Base-by-base conservation (phyloP, 2,888 invertebrate genomes). In the Plebejus melissa region DNA sequence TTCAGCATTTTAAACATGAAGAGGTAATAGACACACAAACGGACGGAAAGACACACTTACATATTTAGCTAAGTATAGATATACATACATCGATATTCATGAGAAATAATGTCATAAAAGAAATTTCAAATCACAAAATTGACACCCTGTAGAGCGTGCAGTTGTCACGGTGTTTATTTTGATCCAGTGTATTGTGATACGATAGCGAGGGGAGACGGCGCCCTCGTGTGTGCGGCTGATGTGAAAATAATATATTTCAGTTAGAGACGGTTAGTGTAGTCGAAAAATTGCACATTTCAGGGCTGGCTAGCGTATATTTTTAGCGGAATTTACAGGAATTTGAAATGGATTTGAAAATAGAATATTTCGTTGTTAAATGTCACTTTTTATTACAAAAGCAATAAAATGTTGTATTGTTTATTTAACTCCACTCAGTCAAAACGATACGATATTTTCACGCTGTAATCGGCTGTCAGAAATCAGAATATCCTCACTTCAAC, bases 151-250 rank as follows among this genome's bases (percentile, higher is more conserved):
- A 72, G 22, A 71, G 13, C 71, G 22, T 41, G 41, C 72, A 72
- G 54, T 72, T 72, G 54, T 72, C 72, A 72, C 28, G 72, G 50
- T 72, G 72, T 72, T 72, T 72, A 71, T 75, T 75, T 70, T 69
- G 69, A 75, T 75, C 69, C 75, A 16, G 41, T 57, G 57, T 74
- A 74, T 69, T 75, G 69, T 70, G 72, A 72, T 71, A 50, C 70
- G 41, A 58, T 32, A 36, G 36, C 36, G 72, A 32, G 84, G 84
- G 85, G 85, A 85, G 82, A 80, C 74, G 74, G 79, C 81, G 84
- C 85, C 89, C 89, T 86, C 84, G 86, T 83, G 85, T 83, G 86
- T 86, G 85, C 83, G 83, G 83, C 86, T 89, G 83, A 88, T 85
- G 84, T 86, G 86, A 87, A 87, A 87, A 88, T 88, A 75, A 87